Evolutionary conservation across 2,113 vertebrate species (phyloP).

Genomic region (Tragelaphus strepsiceros): DNA sequence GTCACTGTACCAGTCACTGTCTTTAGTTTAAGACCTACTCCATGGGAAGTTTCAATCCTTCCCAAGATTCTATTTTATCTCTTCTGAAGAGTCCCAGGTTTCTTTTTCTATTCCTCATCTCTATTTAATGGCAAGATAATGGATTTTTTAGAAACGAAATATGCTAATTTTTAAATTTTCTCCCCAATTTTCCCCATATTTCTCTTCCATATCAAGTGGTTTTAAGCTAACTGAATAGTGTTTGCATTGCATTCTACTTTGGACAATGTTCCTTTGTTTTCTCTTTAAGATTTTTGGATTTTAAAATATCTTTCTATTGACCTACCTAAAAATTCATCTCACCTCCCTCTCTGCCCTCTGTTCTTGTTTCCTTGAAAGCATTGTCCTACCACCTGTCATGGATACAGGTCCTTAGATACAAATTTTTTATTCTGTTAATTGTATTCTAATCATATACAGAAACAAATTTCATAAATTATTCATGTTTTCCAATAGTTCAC

Average conservation of each 20-base stretch:
- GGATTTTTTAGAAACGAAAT: background rate
- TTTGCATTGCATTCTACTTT: background rate
- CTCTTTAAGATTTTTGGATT: background rate
- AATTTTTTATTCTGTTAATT: background rate
- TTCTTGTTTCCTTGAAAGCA: background rate
- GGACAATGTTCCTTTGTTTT: background rate
- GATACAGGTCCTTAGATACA: background rate
- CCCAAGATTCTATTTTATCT: background rate
- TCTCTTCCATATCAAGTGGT: background rate
- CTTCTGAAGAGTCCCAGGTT: background rate
- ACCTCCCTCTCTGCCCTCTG: background rate
- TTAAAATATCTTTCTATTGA: background rate
- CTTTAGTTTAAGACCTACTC: background rate
- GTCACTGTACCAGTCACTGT: background rate
- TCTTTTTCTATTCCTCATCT: background rate
- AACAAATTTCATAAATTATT: background rate
- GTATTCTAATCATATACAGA: background rate
- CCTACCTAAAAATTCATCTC: background rate
- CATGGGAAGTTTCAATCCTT: background rate
- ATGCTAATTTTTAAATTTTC: background rate
- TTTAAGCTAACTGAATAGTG: background rate
- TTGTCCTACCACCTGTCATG: background rate
- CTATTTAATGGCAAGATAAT: background rate
- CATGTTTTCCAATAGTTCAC: background rate
- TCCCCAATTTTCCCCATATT: background rate